Evolutionary conservation across 2,888 invertebrate genomes (phyloP), one percentile per base, ranked within the genome.

Genomic region (Omphaloscelis lunosa): DNA sequence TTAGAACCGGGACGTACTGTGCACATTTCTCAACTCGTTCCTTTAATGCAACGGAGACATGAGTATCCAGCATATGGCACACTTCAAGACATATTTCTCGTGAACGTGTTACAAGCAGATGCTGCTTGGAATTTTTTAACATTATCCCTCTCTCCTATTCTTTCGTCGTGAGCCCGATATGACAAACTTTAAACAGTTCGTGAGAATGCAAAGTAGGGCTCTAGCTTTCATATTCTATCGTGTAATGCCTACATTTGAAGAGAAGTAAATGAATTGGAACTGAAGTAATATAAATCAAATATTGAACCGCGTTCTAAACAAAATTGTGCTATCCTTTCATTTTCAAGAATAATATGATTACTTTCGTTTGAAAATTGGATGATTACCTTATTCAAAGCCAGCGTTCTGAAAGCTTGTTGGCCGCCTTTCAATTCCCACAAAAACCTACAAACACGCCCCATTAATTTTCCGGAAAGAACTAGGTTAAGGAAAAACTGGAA

Each of bases 191-290:
- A 78, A 78, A 85, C 87, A 86, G 79, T 80, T 71, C 72, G 85
- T 80, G 75, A 74, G 82, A 89, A 90, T 88, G 83, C 77, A 84
- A 90, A 89, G 88, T 89, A 88, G 83, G 71, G 83, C 85, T 88
- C 84, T 75, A 77, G 86, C 86, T 87, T 86, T 82, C 77, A 83
- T 83, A 61, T 83, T 87, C 84, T 84, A 83, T 79, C 58, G 67
- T n/a, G 58, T 58, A 80, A 61, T 65, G 69, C 58, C 53, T 59
- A 65, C 58, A 70, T 72, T 80, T 72, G 56, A 51, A 77, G 29
- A 67, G 45, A 67, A 70, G 61, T 63, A 74, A 41, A 58, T 63
- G 58, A 68, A 61, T 63, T 56, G 15, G 29, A 58, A 59, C 56
- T 74, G 67, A 34, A 62, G 27, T 56, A 63, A 74, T 75, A 73